Evolutionary conservation across 2,888 invertebrate species (phyloP).

Genomic region (Apamea monoglypha): DNA sequence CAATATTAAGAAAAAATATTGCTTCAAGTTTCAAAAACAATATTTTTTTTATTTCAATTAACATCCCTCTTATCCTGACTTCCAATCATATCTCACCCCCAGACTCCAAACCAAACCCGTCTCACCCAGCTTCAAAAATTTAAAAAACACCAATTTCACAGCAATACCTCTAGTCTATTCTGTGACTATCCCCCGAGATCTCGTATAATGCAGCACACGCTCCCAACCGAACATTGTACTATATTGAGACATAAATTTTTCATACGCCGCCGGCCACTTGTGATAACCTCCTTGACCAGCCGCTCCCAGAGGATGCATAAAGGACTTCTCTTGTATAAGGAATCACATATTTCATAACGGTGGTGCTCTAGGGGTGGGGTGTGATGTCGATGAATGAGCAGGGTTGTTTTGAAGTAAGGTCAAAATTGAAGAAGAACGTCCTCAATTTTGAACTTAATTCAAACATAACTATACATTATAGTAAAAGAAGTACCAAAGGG

Average conservation of each 20-base stretch:
- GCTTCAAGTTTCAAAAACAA: no score
- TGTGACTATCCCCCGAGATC: slow-evolving; percentile 76
- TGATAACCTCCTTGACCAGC: slow-evolving; percentile 90
- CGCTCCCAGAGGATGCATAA: slow-evolving; percentile 88
- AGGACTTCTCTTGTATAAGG: slow-evolving; percentile 89
- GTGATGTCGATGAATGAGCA: slow-evolving; percentile 25
- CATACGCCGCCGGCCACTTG: slow-evolving; percentile 88
- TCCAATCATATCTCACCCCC: not conserved
- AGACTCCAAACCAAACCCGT: not conserved
- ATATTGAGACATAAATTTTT: slow-evolving; percentile 91
- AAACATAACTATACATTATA: no score
- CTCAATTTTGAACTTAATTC: no score
- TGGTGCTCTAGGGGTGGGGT: slow-evolving; percentile 73
- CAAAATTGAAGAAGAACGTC: not conserved
- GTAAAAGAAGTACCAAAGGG: no score
- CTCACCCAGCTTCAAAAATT: not conserved
- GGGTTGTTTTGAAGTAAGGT: not conserved
- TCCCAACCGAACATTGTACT: slow-evolving; percentile 76
- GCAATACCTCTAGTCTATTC: slow-evolving; percentile 42
- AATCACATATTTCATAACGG: slow-evolving; percentile 90
- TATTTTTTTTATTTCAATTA: no score
- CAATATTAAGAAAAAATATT: not conserved
- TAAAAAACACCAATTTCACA: slow-evolving; percentile 41
- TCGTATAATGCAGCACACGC: slow-evolving; percentile 81
- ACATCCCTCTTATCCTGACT: not conserved